Evolutionary conservation across 2,113 vertebrate genomes (phyloP), one percentile per base, ranked within the genome.

Genomic region (Sylvilagus bachmani): DNA sequence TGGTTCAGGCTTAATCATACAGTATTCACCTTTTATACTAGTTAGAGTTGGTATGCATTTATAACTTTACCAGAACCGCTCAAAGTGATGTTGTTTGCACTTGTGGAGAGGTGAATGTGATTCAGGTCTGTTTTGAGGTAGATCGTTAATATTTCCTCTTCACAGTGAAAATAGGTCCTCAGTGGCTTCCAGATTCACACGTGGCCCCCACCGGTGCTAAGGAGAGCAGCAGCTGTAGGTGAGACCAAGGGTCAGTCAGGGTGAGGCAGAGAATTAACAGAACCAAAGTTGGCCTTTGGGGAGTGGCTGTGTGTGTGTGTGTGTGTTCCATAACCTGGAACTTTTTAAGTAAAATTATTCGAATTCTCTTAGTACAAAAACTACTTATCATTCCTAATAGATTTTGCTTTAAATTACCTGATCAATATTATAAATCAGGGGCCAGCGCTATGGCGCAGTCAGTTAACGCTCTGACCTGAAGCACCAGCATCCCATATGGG

Each of bases 321-420:
- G 3, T 95, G 71, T 2, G 33, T 44, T 69, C 95, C 89, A 86
- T 96, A 92, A 97, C 92, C 95, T 95, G 96, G 86, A 97, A 94
- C 92, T 93, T 91, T 93, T 89, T 71, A 96, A 89, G 36, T 93
- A 82, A 95, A 94, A 88, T 86, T 97, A 95, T 96, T 97, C 98
- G 96, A 71, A n/a, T 80, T 87, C 96, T 88, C 94, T 97, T 97
- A 96, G 81, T 98, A 95, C 69, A 90, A 94, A 96, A 98, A 93
- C 92, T 97, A 97, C 92, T 78, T 96, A 88, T 97, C 94, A 96
- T 94, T 95, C 75, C 90, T 96, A 85, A 97, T 96, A 44, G 44
- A 82, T 97, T 84, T 90, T 93, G 96, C 73, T 64, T 83, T 94
- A 91, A 89, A 87, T 91, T 96, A 97, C 75, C 96, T 97, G 96